Evolutionary conservation across 1,140 invertebrate genomes (phyloP), one percentile per base, ranked within the genome.

Genomic region (Danaus melanippus): DNA sequence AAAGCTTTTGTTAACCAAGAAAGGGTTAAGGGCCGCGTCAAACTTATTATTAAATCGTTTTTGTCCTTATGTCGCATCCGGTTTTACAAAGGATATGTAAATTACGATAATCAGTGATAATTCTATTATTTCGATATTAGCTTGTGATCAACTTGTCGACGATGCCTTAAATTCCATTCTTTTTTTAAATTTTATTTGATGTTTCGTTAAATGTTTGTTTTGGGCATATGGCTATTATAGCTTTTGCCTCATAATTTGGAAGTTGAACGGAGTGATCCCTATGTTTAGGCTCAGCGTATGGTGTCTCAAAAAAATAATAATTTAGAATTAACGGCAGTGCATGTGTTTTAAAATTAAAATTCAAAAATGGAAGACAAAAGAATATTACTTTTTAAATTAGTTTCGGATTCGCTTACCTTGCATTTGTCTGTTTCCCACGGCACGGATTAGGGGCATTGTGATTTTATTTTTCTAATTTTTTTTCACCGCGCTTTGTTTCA

Each of bases 341-440:
- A 72, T 67, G 69, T 62, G 58, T 66, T 61, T 62, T 63, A 64
- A 74, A 82, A 74, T 71, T 66, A 71, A 74, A 81, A 76, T 74
- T 75, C 69, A 69, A 69, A 73, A 79, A 79, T 67, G 70, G 67
- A 74, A 79, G 75, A 77, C 68, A 75, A 77, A 81, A 79, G 76
- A 78, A 76, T 82, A 86, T 84, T 84, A 80, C 79, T 74, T 82
- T 86, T 86, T 84, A 84, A 84, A 84, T 84, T 86, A 84, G 83
- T 84, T 84, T 82, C 70, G 73, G 72, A 82, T 78, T 77, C 74
- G 69, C 66, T 79, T 74, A 81, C 79, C 80, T 82, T 84, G 75
- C 80, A 82, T 80, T 79, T 84, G 80, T 79, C 69, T 71, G 74
- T 76, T 82, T 86, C 83, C 83, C 83, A 86, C 83, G 83, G 76